Percentiles rank a stretch among this genome's conserved stretches.
Evolutionary conservation across 2,797 vertebrate species (phyloP).

Genomic region (Sus cebifrons): DNA sequence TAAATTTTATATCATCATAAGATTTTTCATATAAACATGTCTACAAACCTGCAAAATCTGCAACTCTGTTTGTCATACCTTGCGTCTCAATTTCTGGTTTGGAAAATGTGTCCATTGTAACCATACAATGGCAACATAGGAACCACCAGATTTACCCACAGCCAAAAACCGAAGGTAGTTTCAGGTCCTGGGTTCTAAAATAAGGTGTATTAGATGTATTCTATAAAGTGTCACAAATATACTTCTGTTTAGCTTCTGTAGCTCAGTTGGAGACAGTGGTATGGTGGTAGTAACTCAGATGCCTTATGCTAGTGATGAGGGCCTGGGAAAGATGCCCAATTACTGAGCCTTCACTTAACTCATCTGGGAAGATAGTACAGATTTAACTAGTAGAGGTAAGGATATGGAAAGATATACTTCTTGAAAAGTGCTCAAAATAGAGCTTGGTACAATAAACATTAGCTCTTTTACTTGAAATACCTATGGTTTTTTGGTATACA

Average conservation of each 20-base stretch:
- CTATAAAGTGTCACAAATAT: background rate
- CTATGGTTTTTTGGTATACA: background rate
- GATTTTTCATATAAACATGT: constrained; percentile 44
- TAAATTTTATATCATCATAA: constrained; percentile 37
- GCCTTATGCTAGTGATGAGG: background rate
- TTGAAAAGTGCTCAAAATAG: constrained; percentile 29
- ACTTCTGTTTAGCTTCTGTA: constrained; percentile 11
- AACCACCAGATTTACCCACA: background rate
- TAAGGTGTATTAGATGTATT: background rate
- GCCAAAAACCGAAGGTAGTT: constrained; percentile 11
- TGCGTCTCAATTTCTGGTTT: constrained; percentile 11
- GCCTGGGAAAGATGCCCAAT: background rate
- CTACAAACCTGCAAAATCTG: constrained; percentile 13
- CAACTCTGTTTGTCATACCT: background rate
- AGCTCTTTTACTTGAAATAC: constrained; percentile 46
- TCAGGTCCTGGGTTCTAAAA: constrained; percentile 47
- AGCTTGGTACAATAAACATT: background rate
- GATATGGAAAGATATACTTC: background rate
- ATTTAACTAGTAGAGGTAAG: background rate
- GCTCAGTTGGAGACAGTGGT: background rate
- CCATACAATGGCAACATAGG: background rate
- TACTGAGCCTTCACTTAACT: background rate
- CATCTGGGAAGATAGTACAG: background rate
- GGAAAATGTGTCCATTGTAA: constrained; percentile 22
- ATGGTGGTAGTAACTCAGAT: background rate